phyloP scores from a whole-genome alignment of 2,888 invertebrate genomes.

The Cetonia aurata region DNA sequence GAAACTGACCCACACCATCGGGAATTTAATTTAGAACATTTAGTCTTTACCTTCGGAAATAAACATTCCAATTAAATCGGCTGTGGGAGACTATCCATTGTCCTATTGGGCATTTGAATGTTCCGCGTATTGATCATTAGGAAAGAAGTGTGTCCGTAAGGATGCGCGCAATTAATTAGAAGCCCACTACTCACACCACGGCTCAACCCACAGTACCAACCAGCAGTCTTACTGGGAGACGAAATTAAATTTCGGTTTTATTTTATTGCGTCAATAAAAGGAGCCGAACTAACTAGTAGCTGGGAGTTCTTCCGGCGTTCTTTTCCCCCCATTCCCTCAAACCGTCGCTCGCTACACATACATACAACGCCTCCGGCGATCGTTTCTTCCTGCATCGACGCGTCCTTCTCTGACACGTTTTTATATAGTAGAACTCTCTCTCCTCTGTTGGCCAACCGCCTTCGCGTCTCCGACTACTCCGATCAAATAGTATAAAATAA shows the following conservation, averaged over 20 bases:
- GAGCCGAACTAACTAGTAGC: conserved; percentile 17
- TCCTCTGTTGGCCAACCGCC: neutral
- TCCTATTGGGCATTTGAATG: conserved; percentile 20
- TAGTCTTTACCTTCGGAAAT: conserved; percentile 25
- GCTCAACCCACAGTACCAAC: neutral
- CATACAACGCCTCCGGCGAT: neutral
- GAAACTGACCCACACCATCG: neutral
- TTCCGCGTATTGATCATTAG: conserved; percentile 30
- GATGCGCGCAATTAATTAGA: conserved; percentile 15
- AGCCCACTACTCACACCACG: neutral
- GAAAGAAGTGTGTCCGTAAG: neutral
- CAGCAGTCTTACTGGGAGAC: neutral
- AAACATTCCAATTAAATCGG: conserved; percentile 27
- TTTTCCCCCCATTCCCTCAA: neutral
- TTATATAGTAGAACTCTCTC: neutral
- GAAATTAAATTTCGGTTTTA: conserved; percentile 36
- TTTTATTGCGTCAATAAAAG: conserved; percentile 38
- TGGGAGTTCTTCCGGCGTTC: neutral
- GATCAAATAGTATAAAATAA: conserved; percentile 38
- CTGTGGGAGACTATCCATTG: conserved; percentile 8
- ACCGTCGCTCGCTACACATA: neutral
- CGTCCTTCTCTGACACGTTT: too few relatives aligned
- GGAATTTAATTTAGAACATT: conserved; percentile 36
- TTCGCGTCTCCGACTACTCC: conserved; percentile 13
- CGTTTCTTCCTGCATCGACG: too few relatives aligned